Evolutionary conservation across 2,797 vertebrate genomes (phyloP).

Genomic region (Myripristis murdjan): DNA sequence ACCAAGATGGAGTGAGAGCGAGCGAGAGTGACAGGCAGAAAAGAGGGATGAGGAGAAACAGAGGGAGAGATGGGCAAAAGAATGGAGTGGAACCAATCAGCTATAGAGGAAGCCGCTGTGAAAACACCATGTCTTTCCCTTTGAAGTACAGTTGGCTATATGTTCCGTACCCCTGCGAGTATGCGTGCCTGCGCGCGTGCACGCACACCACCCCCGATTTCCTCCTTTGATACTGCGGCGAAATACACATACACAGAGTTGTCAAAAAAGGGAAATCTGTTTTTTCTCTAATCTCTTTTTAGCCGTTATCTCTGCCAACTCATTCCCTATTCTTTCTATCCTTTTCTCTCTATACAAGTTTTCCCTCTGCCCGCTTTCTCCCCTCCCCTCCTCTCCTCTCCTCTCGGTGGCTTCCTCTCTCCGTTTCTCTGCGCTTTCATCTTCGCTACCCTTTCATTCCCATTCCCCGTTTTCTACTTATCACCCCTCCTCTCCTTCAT

Average conservation of each 20-base stretch:
- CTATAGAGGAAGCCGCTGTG: slow-evolving; percentile 9
- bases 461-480: too few relatives aligned
- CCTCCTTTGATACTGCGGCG: not conserved
- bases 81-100: slow-evolving; percentile 33
- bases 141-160: slow-evolving; percentile 30
- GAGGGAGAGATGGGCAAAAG: slow-evolving; percentile 6
- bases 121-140: slow-evolving; percentile 22
- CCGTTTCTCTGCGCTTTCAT: not conserved
- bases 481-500: too few relatives aligned
- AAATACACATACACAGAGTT: not conserved
- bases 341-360: too few relatives aligned
- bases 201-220: not conserved
- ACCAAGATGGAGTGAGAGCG: not conserved
- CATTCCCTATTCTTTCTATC: not conserved
- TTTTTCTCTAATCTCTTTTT: too few relatives aligned
- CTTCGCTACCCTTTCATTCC: not conserved
- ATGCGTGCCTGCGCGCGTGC: too few relatives aligned
- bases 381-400: too few relatives aligned
- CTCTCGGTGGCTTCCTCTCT: too few relatives aligned
- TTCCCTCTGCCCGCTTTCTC: too few relatives aligned
- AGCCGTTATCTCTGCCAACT: not conserved
- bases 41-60: not conserved
- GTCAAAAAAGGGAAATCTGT: not conserved
- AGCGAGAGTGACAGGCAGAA: not conserved
- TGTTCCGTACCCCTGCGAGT: not conserved